Evolutionary conservation across 2,888 invertebrate species (phyloP), one percentile per base, ranked within the genome.

Genomic region (Arge pagana): DNA sequence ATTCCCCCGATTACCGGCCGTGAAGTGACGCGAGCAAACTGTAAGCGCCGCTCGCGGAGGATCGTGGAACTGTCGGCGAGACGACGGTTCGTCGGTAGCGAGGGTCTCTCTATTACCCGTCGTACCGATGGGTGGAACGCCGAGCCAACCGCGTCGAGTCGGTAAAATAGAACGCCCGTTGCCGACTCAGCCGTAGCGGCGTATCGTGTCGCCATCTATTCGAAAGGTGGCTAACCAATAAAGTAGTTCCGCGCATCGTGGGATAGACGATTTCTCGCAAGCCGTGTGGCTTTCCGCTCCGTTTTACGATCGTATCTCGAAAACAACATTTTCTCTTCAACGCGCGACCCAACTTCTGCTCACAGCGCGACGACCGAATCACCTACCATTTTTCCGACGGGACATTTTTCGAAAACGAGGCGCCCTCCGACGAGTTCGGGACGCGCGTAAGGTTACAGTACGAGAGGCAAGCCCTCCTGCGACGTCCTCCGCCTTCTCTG

Each of bases 1-100:
- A 30, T 42, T 31, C 37, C 28, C 18, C 48, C 8, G 26, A 18
- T 50, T 59, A 59, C 48, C 50, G 50, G 39, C 43, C 45, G 50
- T 39, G 49, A 49, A 50, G 45, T 75, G 76, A 76, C 74, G 72
- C 74, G 71, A 72, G 70, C 71, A 70, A 71, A 68, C 69, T 66
- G 70, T 74, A 71, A 74, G 70, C 68, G 70, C 69, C 67, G 19
- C 63, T 72, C 67, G 73, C 71, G 71, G 72, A 64, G 66, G 60
- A 76, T 68, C 67, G 70, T 72, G 64, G 72, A 69, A 73, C 76
- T 76, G 64, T 66, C 68, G 63, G 62, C 40, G 45, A 54, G 61
- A 62, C 55, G 56, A 60, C 59, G 63, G 71, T 68, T 69, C 56
- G 70, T 65, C 64, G 70, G 69, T 71, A 70, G 66, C 60, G 58